Percentiles rank a stretch among this genome's conserved stretches.
phyloP scores from a whole-genome alignment of 2,888 invertebrate species.

The Watsonalla cultraria region DNA sequence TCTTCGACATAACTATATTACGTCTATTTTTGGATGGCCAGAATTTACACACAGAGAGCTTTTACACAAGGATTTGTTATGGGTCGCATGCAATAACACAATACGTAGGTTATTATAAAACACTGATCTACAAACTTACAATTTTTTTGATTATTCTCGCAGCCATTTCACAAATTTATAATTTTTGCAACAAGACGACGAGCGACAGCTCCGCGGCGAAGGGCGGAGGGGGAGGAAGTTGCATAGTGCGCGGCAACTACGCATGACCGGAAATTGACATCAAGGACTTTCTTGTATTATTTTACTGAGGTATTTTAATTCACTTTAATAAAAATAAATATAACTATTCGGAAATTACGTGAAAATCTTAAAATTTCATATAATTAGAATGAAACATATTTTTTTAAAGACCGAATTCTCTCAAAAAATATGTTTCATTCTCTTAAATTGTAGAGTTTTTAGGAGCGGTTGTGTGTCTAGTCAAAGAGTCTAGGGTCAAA shows the following conservation, averaged over 20 bases:
- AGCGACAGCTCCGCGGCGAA: slow-evolving; percentile 56
- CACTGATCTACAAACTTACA: slow-evolving; percentile 67
- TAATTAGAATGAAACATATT: too few relatives aligned
- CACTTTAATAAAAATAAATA: background rate
- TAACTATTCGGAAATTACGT: too few relatives aligned
- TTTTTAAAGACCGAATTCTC: too few relatives aligned
- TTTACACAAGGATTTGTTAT: slow-evolving; percentile 27
- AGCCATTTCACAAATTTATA: slow-evolving; percentile 72
- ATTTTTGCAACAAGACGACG: slow-evolving; percentile 57
- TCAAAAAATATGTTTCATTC: too few relatives aligned
- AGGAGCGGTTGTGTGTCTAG: too few relatives aligned
- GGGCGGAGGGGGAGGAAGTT: slow-evolving; percentile 59
- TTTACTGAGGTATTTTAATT: background rate
- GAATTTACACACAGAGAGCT: slow-evolving; percentile 41
- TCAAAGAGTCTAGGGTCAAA: too few relatives aligned
- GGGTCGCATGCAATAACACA: slow-evolving; percentile 50
- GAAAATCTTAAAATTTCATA: too few relatives aligned
- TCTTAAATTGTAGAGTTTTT: too few relatives aligned
- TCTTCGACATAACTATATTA: slow-evolving; percentile 75
- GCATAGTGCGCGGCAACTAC: slow-evolving; percentile 52
- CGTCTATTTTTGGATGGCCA: slow-evolving; percentile 71
- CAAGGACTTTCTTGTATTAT: slow-evolving; percentile 29
- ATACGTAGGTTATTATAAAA: slow-evolving; percentile 37
- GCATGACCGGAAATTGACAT: slow-evolving; percentile 71
- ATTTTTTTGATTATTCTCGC: slow-evolving; percentile 77